Base-by-base conservation (phyloP, 2,797 vertebrate genomes). In the Artibeus lituratus region DNA sequence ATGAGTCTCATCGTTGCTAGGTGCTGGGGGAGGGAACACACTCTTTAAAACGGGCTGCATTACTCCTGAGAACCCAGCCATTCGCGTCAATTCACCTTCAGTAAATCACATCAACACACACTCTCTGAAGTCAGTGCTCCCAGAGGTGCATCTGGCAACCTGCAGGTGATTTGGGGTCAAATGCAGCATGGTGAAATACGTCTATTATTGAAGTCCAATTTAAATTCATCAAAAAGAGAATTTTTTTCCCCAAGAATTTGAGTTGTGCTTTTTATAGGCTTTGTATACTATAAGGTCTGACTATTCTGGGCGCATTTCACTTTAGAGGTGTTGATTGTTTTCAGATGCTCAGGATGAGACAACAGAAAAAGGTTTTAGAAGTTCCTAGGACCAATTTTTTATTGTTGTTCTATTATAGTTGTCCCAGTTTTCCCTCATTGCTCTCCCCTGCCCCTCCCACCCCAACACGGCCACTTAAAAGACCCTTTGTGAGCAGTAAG, bases 321-420 rank as follows among this genome's bases (percentile, higher is more conserved):
- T 97, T 96, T 90, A 84, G 88, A 98, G 94, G 97, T 97, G 95
- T 95, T 97, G 96, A 97, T 97, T 97, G 86, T 96, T 96, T 97
- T 94, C 94, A 97, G 94, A 96, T 97, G 92, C 92, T 96, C 62
- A 32, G 59, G 62, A 89, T 94, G 83, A 87, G 37, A 83, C 67
- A 74, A 85, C 70, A 74, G 70, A 77, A 57, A 91, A 78, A 49
- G 15, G 29, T 85, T 96, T 87, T 49, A 55, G 57, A 96, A 76
- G 44, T 93, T 59, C 70, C 89, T 91, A 65, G 86, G 82, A 62
- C 29, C 22, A 32, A 14, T 14, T 62, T 32, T 62, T 62, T 59
- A 29, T 6, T 62, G 11, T 32, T 14, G 59, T 14, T 62, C 26
- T 29, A 29, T 62, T 62, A 32, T 4, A 32, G 57, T 59, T 29